phyloP scores from a whole-genome alignment of 2,797 vertebrate species.

The Mus spretus region DNA sequence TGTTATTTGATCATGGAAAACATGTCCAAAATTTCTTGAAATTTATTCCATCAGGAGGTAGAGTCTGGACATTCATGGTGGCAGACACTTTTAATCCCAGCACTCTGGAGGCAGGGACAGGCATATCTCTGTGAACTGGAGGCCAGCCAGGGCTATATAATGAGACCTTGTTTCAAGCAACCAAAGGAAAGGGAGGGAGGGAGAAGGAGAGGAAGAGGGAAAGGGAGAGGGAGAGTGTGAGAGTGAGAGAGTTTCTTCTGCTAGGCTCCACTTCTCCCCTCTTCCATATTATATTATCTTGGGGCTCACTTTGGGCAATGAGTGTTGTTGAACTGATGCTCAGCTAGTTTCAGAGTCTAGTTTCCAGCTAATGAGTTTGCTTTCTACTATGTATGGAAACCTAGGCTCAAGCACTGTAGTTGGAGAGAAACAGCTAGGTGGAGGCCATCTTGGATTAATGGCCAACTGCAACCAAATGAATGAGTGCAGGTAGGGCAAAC shows the following conservation, averaged over 20 bases:
- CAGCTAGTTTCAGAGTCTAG: not conserved
- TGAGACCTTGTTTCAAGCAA: not conserved
- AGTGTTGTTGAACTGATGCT: not conserved
- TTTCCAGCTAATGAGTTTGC: not conserved
- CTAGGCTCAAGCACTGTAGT: not conserved
- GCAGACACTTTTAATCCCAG: not conserved
- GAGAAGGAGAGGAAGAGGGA: no score
- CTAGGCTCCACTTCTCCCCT: no score
- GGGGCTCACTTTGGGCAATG: not conserved
- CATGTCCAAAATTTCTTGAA: slow-evolving; percentile 4
- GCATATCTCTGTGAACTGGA: not conserved
- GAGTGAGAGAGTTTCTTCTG: not conserved
- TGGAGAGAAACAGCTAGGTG: not conserved
- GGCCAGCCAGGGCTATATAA: not conserved
- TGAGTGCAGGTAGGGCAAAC: not conserved
- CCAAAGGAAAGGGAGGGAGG: not conserved
- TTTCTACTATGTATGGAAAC: not conserved
- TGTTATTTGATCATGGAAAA: not conserved
- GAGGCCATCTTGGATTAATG: not conserved
- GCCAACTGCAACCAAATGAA: not conserved
- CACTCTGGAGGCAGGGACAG: not conserved
- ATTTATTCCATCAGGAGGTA: not conserved
- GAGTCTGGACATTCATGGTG: not conserved
- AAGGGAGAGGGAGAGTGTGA: no score
- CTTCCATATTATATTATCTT: not conserved